phyloP scores from a whole-genome alignment of 2,113 vertebrate species.

The Python bivittatus region DNA sequence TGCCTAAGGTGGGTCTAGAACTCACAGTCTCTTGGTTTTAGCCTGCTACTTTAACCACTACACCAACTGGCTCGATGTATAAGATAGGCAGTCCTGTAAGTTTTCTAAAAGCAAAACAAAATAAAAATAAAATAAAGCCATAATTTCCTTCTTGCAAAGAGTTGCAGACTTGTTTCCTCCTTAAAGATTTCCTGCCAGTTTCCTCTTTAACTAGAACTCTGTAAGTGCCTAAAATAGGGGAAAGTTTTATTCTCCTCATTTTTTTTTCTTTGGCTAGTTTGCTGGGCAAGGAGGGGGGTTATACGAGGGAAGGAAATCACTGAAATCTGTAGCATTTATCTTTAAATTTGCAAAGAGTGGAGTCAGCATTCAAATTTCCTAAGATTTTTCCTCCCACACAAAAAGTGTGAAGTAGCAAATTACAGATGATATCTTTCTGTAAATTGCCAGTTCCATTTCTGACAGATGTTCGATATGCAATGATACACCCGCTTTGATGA shows the following conservation, averaged over 20 bases:
- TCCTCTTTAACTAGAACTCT: slow-evolving; percentile 13
- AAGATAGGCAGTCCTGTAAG: neutral
- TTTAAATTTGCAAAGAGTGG: slow-evolving; percentile 42
- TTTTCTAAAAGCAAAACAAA: neutral
- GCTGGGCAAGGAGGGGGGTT: neutral
- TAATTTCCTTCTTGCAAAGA: neutral
- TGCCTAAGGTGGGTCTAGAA: neutral
- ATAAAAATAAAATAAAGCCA: neutral
- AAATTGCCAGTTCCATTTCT: slow-evolving; percentile 75
- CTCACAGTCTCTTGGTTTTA: neutral
- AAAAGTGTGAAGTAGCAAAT: slow-evolving; percentile 61
- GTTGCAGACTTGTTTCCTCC: neutral
- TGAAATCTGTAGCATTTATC: slow-evolving; percentile 40
- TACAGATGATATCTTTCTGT: slow-evolving; percentile 64
- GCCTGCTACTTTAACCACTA: neutral
- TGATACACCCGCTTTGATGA: slow-evolving; percentile 74
- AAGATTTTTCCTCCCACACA: slow-evolving; percentile 53
- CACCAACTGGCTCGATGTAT: neutral
- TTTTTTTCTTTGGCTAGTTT: slow-evolving; percentile 4
- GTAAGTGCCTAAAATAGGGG: slow-evolving; percentile 4
- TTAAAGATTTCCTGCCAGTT: neutral
- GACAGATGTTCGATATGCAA: slow-evolving; percentile 77
- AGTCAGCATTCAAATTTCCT: slow-evolving; percentile 51
- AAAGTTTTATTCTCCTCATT: slow-evolving; percentile 34
- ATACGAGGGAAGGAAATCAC: neutral